Evolutionary conservation across 92 coral and sea anemone genomes (phyloP).

Genomic region (Anthopleura xanthogrammica): DNA sequence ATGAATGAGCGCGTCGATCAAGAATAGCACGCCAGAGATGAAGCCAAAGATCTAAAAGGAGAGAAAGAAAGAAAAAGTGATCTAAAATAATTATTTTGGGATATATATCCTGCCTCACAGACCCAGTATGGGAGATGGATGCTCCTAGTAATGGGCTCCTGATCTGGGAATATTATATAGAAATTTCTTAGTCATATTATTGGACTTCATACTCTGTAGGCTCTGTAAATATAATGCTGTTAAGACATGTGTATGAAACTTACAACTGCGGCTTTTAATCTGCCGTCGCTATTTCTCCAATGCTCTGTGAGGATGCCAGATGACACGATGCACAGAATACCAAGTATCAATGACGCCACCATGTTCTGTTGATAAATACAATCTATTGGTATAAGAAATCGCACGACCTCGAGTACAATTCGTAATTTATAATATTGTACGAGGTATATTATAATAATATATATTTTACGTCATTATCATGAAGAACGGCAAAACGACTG

Average conservation of each 20-base stretch:
- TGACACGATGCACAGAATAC: slow-evolving; percentile 31
- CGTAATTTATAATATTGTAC: no score
- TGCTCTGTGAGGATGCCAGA: slow-evolving; percentile 14
- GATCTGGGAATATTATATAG: no score
- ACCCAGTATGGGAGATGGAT: no score
- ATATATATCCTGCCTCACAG: neutral
- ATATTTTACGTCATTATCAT: no score
- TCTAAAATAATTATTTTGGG: neutral
- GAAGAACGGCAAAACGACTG: no score
- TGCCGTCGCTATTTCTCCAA: neutral
- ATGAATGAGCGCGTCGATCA: slow-evolving; percentile 43
- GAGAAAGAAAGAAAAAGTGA: neutral
- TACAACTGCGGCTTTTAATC: slow-evolving; percentile 23
- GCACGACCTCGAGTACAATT: no score
- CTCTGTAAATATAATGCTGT: neutral
- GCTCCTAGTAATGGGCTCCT: neutral
- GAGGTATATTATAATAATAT: no score
- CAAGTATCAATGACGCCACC: slow-evolving; percentile 29
- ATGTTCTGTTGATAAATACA: slow-evolving; percentile 14
- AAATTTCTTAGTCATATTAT: neutral
- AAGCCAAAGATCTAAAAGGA: slow-evolving; percentile 44
- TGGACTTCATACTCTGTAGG: no score
- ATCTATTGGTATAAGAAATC: no score
- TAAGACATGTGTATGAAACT: neutral
- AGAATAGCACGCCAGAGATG: slow-evolving; percentile 43